phyloP scores from a whole-genome alignment of 2,113 vertebrate species.

The Chloropsis cyanopogon region DNA sequence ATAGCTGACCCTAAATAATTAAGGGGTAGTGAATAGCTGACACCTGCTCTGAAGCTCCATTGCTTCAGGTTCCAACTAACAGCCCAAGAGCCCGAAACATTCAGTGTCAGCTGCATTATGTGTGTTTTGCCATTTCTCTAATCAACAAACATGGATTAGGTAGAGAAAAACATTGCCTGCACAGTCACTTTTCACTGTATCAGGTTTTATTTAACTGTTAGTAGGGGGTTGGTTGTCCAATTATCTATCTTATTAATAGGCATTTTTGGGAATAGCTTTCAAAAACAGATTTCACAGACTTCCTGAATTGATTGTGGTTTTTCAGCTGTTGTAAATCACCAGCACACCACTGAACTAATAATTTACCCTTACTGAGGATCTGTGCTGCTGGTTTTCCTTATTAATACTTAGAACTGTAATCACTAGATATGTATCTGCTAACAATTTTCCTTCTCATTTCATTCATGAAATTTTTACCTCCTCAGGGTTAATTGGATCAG shows the following conservation, averaged over 20 bases:
- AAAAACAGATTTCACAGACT: background rate
- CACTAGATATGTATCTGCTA: background rate
- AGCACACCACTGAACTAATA: background rate
- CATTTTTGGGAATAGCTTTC: background rate
- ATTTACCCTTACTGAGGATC: background rate
- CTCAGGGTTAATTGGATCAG: constrained; percentile 11
- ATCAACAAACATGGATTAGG: background rate
- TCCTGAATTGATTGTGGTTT: background rate
- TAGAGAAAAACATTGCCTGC: background rate
- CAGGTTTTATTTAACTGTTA: background rate
- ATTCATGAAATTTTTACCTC: constrained; percentile 28
- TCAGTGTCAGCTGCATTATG: background rate
- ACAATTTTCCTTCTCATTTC: constrained; percentile 16
- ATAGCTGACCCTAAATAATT: background rate
- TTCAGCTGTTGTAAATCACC: background rate
- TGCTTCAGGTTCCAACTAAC: background rate
- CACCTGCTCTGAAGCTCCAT: background rate
- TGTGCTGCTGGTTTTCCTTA: background rate
- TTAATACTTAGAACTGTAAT: background rate
- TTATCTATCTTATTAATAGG: background rate
- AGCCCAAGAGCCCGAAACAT: background rate
- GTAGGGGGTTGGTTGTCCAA: background rate
- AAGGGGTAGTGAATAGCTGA: background rate
- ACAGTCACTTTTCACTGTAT: background rate
- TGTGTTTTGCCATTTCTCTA: background rate